Conservation (phyloP, 2,888 invertebrate genomes). For the Aleiodes leptofemur region DNA sequence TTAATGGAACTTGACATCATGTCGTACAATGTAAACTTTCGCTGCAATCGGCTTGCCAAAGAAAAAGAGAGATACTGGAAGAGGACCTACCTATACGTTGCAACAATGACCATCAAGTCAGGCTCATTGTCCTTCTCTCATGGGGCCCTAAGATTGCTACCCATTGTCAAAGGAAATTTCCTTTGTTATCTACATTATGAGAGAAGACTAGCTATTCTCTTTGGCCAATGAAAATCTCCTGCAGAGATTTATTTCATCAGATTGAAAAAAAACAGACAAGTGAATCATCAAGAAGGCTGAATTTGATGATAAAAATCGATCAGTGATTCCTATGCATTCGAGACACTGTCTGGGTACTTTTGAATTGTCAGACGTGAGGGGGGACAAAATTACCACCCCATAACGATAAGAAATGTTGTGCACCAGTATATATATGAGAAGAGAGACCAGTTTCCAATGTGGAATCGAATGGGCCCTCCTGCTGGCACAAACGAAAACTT, state of each 20-base stretch:
- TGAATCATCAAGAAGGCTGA: conserved; percentile 21
- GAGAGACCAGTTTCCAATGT: conserved; percentile 20
- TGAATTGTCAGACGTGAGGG: conserved; percentile 32
- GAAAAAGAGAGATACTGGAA: conserved; percentile 29
- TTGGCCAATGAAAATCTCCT: conserved; percentile 26
- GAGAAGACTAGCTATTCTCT: background rate
- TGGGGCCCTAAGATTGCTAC: conserved; percentile 56
- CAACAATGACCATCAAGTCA: conserved; percentile 71
- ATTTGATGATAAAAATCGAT: conserved; percentile 16
- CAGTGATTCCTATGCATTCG: conserved; percentile 19
- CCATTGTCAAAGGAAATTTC: conserved; percentile 29
- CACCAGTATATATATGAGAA: conserved; percentile 20
- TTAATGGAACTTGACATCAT: conserved; percentile 54
- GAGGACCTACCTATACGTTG: conserved; percentile 51
- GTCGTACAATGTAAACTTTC: conserved; percentile 50
- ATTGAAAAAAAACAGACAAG: conserved; percentile 44
- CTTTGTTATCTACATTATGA: conserved; percentile 27
- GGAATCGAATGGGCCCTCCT: conserved; percentile 41
- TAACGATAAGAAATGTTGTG: conserved; percentile 37
- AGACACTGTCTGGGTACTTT: conserved; percentile 23
- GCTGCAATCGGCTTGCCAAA: conserved; percentile 47
- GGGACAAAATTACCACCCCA: conserved; percentile 40
- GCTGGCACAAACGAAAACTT: conserved; percentile 37
- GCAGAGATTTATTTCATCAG: conserved; percentile 29
- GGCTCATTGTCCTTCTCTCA: conserved; percentile 74